Evolutionary conservation across 2,113 vertebrate genomes (phyloP).

Genomic region (Phalacrocorax carbo): DNA sequence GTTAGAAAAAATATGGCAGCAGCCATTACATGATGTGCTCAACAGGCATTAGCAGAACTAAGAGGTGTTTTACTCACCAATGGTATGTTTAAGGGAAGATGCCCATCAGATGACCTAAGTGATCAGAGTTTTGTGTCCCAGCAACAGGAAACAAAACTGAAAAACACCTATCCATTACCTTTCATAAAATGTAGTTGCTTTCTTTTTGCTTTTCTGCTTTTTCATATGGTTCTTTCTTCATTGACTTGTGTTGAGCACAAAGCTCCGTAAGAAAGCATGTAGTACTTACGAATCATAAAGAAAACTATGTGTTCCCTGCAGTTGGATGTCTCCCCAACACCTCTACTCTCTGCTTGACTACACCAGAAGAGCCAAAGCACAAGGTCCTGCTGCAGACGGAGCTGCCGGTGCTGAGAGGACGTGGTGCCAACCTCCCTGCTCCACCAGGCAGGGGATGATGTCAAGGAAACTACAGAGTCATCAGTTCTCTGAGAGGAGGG

Average conservation of each 20-base stretch:
- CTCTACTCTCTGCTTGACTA: fast-evolving
- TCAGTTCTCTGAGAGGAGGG: not conserved
- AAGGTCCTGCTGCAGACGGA: not conserved
- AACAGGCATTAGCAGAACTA: fast-evolving
- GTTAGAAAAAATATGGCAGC: not conserved
- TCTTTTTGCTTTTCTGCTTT: not conserved
- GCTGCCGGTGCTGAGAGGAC: not conserved
- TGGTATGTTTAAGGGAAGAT: fast-evolving
- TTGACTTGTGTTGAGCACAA: not conserved
- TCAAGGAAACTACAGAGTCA: not conserved
- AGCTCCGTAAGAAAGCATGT: fast-evolving
- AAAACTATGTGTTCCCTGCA: fast-evolving
- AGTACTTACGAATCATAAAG: fast-evolving
- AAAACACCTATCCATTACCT: fast-evolving
- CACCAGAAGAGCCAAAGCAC: fast-evolving
- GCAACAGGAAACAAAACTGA: not conserved
- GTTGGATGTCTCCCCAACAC: fast-evolving
- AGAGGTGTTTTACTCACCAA: fast-evolving
- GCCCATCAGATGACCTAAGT: fast-evolving
- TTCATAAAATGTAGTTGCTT: fast-evolving
- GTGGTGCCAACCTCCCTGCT: not conserved
- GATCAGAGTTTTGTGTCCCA: fast-evolving
- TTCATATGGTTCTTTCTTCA: fast-evolving
- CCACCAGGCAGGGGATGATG: not conserved
- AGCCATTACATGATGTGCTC: not conserved